Conservation (phyloP, 2,797 vertebrate genomes). For the Lates japonicus region DNA sequence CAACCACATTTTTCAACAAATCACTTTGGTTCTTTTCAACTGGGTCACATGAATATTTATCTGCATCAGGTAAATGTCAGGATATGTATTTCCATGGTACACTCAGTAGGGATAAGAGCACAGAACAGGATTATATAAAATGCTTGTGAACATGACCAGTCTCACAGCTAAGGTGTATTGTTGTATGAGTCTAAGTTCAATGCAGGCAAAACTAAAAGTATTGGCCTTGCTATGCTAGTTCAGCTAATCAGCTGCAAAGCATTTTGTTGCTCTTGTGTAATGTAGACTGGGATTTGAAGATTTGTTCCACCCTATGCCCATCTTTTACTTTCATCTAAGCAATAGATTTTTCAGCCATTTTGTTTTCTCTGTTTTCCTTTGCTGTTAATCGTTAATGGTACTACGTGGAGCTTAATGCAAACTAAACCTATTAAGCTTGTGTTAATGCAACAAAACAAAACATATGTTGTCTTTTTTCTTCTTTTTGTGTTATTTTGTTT, state of each 20-base stretch:
- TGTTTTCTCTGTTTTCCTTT: background rate
- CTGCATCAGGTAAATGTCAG: too few relatives aligned
- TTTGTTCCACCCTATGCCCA: background rate
- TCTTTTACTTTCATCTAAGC: background rate
- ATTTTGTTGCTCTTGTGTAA: background rate
- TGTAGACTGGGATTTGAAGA: background rate
- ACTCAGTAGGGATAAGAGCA: constrained; percentile 29
- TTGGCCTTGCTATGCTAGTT: background rate
- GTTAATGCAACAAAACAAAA: too few relatives aligned
- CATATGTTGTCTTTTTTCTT: background rate
- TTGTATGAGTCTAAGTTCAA: constrained; percentile 15
- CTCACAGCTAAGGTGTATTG: background rate
- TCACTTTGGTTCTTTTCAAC: constrained; percentile 39
- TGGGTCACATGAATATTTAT: too few relatives aligned
- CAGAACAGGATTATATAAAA: constrained; percentile 22
- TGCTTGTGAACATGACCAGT: background rate
- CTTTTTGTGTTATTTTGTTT: background rate
- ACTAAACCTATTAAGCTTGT: too few relatives aligned
- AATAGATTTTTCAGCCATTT: background rate
- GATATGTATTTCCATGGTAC: constrained; percentile 5
- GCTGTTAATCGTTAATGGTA: background rate
- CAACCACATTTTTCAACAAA: constrained; percentile 26
- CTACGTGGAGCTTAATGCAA: background rate
- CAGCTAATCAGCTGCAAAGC: background rate
- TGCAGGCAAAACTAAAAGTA: background rate